These are phyloP conservation scores for Apis mellifera DNA, from an alignment of 1,140 invertebrate genomes.

Conservation along the genomic window DNA sequence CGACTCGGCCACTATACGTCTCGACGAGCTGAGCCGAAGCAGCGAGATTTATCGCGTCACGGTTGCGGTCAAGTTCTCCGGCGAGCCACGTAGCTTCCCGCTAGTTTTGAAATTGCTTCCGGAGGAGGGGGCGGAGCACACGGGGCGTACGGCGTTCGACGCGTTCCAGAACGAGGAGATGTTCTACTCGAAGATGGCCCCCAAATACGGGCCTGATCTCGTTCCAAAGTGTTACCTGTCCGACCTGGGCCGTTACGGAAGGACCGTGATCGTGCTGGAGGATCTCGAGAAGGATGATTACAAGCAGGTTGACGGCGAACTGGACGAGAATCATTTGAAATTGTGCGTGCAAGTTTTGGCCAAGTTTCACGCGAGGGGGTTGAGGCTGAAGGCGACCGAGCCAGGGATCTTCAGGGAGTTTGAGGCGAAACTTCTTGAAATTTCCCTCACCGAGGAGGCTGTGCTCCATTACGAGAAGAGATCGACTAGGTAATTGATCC, in stretches of 20 bases:
- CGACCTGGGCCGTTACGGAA: constrained; percentile 72
- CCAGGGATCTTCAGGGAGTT: constrained; percentile 66
- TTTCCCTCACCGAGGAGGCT: constrained; percentile 32
- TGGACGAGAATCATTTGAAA: constrained; percentile 63
- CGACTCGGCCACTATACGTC: constrained; percentile 54
- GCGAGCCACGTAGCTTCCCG: constrained; percentile 60
- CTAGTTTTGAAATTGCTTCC: constrained; percentile 72
- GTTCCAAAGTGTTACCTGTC: constrained; percentile 73
- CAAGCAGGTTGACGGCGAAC: constrained; percentile 35
- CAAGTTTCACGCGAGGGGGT: constrained; percentile 69
- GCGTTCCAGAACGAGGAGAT: constrained; percentile 74
- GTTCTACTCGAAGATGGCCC: constrained; percentile 72
- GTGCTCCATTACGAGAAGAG: constrained; percentile 6
- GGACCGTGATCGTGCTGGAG: constrained; percentile 73
- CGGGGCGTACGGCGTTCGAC: constrained; percentile 28
- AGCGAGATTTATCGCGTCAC: constrained; percentile 54
- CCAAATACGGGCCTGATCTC: constrained; percentile 54
- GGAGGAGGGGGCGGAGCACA: background rate
- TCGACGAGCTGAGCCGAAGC: constrained; percentile 4
- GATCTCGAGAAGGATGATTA: constrained; percentile 68
- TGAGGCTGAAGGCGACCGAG: constrained; percentile 61
- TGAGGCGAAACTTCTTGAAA: constrained; percentile 61
- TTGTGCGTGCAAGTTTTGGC: constrained; percentile 65
- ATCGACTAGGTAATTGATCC: constrained; percentile 41
- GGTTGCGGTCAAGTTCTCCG: constrained; percentile 71